Conservation (phyloP, 2,888 invertebrate genomes). For the Napeogenes sylphis region DNA sequence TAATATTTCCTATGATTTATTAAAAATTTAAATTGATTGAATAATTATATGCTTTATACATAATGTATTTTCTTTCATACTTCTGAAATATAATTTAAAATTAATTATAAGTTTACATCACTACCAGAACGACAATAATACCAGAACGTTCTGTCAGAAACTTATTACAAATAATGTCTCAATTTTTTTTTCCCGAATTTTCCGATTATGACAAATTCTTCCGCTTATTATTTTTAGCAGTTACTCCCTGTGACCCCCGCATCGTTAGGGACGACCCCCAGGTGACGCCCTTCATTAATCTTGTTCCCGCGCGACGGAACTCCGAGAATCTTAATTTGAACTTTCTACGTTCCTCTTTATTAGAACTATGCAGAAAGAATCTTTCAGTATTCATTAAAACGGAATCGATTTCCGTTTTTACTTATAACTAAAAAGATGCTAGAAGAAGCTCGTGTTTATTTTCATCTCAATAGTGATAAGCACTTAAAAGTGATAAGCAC, state of each 20-base stretch:
- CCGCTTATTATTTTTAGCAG: conserved; percentile 61
- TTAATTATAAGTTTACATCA: too few species aligned
- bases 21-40: too few species aligned
- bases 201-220: conserved; percentile 36
- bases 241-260: conserved; percentile 55
- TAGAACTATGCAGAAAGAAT: conserved; percentile 76
- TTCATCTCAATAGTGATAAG: not conserved
- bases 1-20: too few species aligned
- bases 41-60: too few species aligned
- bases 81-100: too few species aligned
- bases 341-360: conserved; percentile 73
- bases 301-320: conserved; percentile 66
- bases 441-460: conserved; percentile 27
- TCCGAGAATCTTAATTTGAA: conserved; percentile 77
- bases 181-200: not conserved
- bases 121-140: not conserved
- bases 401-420: conserved; percentile 40
- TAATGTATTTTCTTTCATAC: too few species aligned
- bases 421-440: conserved; percentile 28
- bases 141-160: not conserved
- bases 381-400: conserved; percentile 67
- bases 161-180: not conserved
- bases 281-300: conserved; percentile 75
- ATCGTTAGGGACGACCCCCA: conserved; percentile 63
- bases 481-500: not conserved